phyloP scores from a whole-genome alignment of 2,888 invertebrate genomes.

The Melieria crassipennis region DNA sequence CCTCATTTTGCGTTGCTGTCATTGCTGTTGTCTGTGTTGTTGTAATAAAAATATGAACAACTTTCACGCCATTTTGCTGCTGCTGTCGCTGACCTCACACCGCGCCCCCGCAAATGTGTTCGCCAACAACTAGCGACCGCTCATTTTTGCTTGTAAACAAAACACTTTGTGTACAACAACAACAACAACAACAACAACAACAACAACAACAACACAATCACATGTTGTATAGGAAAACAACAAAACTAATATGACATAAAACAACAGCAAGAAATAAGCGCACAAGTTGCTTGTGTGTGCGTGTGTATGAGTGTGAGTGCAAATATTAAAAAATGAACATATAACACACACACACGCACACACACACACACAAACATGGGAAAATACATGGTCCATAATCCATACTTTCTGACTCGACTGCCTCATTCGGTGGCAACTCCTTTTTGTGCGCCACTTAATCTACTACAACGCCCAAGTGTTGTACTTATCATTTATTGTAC shows the following conservation, averaged over 20 bases:
- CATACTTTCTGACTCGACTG: too few relatives aligned
- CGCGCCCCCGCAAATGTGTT: background rate
- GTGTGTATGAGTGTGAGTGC: background rate
- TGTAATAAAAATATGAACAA: conserved; percentile 19
- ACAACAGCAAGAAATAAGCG: too few relatives aligned
- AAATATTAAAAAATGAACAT: conserved; percentile 27
- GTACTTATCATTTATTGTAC: background rate
- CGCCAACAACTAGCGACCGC: conserved; percentile 22
- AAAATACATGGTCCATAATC: background rate
- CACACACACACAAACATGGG: background rate
- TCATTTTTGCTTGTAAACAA: conserved; percentile 31
- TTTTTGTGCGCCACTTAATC: conserved; percentile 1
- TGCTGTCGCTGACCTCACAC: too few relatives aligned
- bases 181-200: background rate
- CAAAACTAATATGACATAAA: too few relatives aligned
- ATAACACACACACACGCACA: background rate
- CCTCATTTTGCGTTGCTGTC: too few relatives aligned
- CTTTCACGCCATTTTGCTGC: background rate
- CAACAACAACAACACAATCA: background rate
- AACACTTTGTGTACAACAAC: conserved; percentile 10
- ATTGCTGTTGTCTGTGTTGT: background rate
- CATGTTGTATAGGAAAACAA: background rate
- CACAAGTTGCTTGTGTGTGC: background rate
- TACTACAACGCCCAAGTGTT: background rate
- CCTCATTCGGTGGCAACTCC: background rate